Percentiles rank a stretch among this genome's conserved stretches.
phyloP scores from a whole-genome alignment of 1,140 invertebrate species.

The Apis cerana region DNA sequence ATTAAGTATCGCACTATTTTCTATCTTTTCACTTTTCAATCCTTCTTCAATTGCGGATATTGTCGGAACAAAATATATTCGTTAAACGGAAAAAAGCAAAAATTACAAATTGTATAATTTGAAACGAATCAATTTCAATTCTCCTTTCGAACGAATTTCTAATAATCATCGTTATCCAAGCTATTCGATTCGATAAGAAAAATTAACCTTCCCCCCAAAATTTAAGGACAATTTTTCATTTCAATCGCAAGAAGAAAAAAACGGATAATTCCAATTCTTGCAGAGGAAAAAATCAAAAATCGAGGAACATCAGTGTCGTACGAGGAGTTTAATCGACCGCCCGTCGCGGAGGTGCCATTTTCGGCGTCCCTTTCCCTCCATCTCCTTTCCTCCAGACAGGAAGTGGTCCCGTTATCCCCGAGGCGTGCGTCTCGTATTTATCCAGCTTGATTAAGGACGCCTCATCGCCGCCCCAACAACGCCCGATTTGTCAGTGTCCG shows the following conservation, averaged over 20 bases:
- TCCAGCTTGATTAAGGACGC: slow-evolving; percentile 57
- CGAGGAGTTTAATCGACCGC: neutral
- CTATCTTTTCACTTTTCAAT: no score
- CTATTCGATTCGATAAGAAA: no score
- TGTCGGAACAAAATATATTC: no score
- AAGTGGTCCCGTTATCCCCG: slow-evolving; percentile 56
- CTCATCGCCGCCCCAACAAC: slow-evolving; percentile 42
- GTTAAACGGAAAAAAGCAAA: no score
- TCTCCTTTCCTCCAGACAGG: neutral
- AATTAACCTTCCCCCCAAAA: no score
- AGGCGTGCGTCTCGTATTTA: slow-evolving; percentile 27
- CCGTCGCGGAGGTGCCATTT: neutral
- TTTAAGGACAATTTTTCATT: neutral
- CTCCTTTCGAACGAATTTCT: no score
- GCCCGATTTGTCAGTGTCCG: slow-evolving; percentile 49
- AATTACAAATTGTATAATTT: no score
- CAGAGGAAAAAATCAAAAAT: neutral
- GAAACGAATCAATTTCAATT: no score
- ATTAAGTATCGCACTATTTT: no score
- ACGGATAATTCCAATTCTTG: neutral
- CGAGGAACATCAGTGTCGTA: neutral
- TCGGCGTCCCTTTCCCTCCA: neutral
- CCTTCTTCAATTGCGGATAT: no score
- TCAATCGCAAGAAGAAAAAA: neutral
- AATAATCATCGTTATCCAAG: no score